These are phyloP conservation scores for Amphiduros pacificus DNA, from an alignment of 2,888 invertebrate genomes.

Conservation along the genomic window DNA sequence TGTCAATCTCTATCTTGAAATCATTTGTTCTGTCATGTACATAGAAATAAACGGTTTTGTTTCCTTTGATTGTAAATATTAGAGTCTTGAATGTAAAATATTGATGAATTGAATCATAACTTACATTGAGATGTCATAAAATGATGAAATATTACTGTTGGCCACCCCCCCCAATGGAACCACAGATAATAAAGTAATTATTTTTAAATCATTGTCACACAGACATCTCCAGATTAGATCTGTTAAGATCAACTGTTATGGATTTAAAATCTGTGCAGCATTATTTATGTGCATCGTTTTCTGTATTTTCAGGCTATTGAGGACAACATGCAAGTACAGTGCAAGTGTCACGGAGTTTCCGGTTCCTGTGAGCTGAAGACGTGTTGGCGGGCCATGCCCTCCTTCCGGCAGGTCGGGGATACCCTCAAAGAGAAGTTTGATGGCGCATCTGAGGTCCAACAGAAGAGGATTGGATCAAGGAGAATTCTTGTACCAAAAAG, in stretches of 20 bases:
- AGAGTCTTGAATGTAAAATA: too few relatives aligned
- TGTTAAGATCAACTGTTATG: not conserved
- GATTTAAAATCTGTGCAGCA: not conserved
- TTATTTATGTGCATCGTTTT: not conserved
- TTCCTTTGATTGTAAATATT: too few relatives aligned
- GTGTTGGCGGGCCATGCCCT: slow-evolving; percentile 91
- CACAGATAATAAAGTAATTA: too few relatives aligned
- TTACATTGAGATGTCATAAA: too few relatives aligned
- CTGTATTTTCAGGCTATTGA: slow-evolving; percentile 58
- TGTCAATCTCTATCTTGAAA: too few relatives aligned
- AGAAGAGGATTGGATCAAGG: slow-evolving; percentile 50
- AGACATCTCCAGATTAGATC: too few relatives aligned
- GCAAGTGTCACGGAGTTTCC: slow-evolving; percentile 95
- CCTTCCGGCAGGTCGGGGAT: slow-evolving; percentile 87
- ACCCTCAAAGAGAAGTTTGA: slow-evolving; percentile 88
- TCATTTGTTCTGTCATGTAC: too few relatives aligned
- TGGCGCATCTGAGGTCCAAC: slow-evolving; percentile 78
- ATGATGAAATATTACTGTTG: too few relatives aligned
- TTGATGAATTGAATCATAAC: too few relatives aligned
- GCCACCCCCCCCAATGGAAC: too few relatives aligned
- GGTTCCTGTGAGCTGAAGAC: slow-evolving; percentile 94
- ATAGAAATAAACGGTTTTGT: too few relatives aligned
- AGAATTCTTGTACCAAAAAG: slow-evolving; percentile 46
- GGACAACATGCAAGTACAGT: slow-evolving; percentile 71
- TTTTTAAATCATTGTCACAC: too few relatives aligned